phyloP scores from a whole-genome alignment of 2,888 invertebrate genomes.

The Sylvicola cinctus region DNA sequence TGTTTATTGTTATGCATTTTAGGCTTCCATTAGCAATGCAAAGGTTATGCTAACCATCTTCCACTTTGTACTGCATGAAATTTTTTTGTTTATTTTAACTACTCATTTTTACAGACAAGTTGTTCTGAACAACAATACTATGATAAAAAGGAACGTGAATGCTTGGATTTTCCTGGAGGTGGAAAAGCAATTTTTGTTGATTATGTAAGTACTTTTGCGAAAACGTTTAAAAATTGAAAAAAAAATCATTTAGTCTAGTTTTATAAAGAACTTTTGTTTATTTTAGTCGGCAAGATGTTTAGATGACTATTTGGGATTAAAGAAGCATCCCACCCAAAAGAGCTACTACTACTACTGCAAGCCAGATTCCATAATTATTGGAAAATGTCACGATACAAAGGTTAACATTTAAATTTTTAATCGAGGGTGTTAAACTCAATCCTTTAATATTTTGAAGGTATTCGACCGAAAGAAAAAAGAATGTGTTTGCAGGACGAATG shows the following conservation, averaged over 20 bases:
- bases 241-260: slow-evolving; percentile 2
- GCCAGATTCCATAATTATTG: slow-evolving; percentile 21
- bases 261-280: slow-evolving; percentile 6
- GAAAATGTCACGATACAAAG: slow-evolving; percentile 19
- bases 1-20: no score
- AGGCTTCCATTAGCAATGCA: no score
- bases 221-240: no score
- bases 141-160: slow-evolving; percentile 15
- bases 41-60: no score
- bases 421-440: background rate
- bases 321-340: slow-evolving; percentile 21
- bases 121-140: slow-evolving; percentile 15
- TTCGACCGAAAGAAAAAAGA: background rate
- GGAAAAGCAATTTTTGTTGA: slow-evolving; percentile 20
- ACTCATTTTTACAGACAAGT: slow-evolving; percentile 7
- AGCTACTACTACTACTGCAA: slow-evolving; percentile 26
- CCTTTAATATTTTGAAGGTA: background rate
- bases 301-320: slow-evolving; percentile 18
- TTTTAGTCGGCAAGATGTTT: slow-evolving; percentile 20
- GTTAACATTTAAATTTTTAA: slow-evolving; percentile 9
- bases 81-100: no score
- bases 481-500: background rate
- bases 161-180: slow-evolving; percentile 22
- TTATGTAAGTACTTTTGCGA: slow-evolving; percentile 16
- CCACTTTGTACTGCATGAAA: no score